Percentiles rank a stretch among this genome's conserved stretches.
Conservation (phyloP, 92 coral and sea anemone genomes). For the Desmophyllum pertusum region DNA sequence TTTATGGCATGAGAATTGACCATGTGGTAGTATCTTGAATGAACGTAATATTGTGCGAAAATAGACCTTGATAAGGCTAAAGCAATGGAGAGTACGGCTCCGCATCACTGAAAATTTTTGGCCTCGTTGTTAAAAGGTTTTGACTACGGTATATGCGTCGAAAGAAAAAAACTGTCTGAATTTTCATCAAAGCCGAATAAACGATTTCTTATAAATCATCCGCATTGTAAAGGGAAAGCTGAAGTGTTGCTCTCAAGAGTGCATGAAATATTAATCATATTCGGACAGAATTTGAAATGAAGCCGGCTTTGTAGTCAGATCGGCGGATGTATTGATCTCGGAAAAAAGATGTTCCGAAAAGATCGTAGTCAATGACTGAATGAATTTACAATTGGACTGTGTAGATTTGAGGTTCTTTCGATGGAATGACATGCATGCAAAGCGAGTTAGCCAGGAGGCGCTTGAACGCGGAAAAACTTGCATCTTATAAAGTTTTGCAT, state of each 20-base stretch:
- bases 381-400: neutral
- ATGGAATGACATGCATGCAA: neutral
- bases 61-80: neutral
- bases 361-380: neutral
- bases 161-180: neutral
- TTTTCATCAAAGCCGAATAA: neutral
- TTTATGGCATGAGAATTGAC: slow-evolving; percentile 25
- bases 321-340: slow-evolving; percentile 21
- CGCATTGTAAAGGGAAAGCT: slow-evolving; percentile 12
- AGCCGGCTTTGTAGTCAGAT: slow-evolving; percentile 18
- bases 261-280: slow-evolving; percentile 33
- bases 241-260: slow-evolving; percentile 2
- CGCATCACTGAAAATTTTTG: neutral
- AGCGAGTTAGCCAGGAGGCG: neutral
- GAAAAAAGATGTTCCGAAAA: neutral
- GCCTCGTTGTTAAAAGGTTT: neutral
- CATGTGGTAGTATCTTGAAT: slow-evolving; percentile 17
- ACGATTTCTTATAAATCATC: neutral
- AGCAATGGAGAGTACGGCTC: neutral
- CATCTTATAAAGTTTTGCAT: neutral
- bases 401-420: neutral
- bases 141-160: neutral
- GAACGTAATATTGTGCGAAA: slow-evolving; percentile 18
- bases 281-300: slow-evolving; percentile 24
- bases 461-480: neutral